A percentile compares a stretch with the other conserved stretches of the same genome.
These are phyloP conservation scores for Batillaria attramentaria DNA, from an alignment of 1,140 invertebrate genomes.

Conservation along the genomic window DNA sequence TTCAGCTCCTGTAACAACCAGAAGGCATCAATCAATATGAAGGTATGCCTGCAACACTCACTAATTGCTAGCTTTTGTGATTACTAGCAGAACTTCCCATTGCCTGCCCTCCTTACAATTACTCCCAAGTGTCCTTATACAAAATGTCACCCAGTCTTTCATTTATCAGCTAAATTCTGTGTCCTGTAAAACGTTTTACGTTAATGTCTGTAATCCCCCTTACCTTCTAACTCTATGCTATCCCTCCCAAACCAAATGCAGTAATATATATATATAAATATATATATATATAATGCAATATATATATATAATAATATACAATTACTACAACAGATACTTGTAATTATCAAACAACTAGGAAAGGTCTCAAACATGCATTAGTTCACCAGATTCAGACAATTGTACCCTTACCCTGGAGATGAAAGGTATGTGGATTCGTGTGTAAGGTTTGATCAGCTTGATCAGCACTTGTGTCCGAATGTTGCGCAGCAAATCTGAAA, in stretches of 20 bases:
- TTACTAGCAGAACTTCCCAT: too few species aligned
- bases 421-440: conserved; percentile 97
- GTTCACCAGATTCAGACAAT: too few species aligned
- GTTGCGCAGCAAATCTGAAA: conserved; percentile 92
- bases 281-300: neutral
- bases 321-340: neutral
- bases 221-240: neutral
- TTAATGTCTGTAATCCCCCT: neutral
- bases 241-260: neutral
- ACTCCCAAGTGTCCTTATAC: too few species aligned
- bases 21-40: too few species aligned
- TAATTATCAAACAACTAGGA: neutral
- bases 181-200: too few species aligned
- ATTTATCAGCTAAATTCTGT: too few species aligned
- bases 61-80: too few species aligned
- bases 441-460: conserved; percentile 98
- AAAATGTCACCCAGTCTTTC: too few species aligned
- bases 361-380: too few species aligned
- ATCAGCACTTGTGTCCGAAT: conserved; percentile 98
- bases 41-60: too few species aligned
- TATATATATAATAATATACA: neutral
- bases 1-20: conserved; percentile 84
- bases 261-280: neutral
- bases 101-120: too few species aligned
- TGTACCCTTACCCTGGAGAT: conserved; percentile 86